Percentiles rank a stretch among this genome's conserved stretches.
Evolutionary conservation across 1,140 invertebrate species (phyloP).

Genomic region (Choristoneura fumiferana): DNA sequence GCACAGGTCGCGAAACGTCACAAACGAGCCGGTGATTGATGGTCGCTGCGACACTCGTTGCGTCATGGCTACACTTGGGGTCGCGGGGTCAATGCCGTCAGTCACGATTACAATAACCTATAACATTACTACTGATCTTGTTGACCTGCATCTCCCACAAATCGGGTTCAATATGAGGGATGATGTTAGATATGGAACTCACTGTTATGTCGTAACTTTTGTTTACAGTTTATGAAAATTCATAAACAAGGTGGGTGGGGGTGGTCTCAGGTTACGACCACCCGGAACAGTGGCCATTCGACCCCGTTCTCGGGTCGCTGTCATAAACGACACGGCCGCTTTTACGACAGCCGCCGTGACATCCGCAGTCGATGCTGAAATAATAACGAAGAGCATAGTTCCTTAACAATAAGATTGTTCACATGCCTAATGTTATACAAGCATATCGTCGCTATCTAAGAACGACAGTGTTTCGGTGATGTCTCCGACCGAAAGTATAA

Average conservation of each 20-base stretch:
- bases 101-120: slow-evolving; percentile 43
- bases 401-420: neutral
- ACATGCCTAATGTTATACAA: too few species aligned
- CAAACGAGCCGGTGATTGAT: slow-evolving; percentile 62
- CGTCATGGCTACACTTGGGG: slow-evolving; percentile 44
- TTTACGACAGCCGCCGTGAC: slow-evolving; percentile 51
- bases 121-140: neutral
- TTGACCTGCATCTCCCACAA: neutral
- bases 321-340: slow-evolving; percentile 50
- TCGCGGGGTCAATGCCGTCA: slow-evolving; percentile 67
- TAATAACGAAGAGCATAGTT: slow-evolving; percentile 47
- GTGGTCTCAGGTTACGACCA: slow-evolving; percentile 55
- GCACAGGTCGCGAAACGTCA: slow-evolving; percentile 50
- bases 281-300: slow-evolving; percentile 38
- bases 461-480: too few species aligned
- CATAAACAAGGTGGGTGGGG: slow-evolving; percentile 42
- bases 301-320: slow-evolving; percentile 28
- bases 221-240: slow-evolving; percentile 52
- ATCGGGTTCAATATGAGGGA: neutral
- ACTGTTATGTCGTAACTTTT: slow-evolving; percentile 22
- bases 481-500: too few species aligned
- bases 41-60: slow-evolving; percentile 58
- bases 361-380: slow-evolving; percentile 52
- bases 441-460: too few species aligned
- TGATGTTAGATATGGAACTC: neutral